These are phyloP conservation scores for Hylia prasina DNA, from an alignment of 2,113 vertebrate genomes.

Conservation along the genomic window DNA sequence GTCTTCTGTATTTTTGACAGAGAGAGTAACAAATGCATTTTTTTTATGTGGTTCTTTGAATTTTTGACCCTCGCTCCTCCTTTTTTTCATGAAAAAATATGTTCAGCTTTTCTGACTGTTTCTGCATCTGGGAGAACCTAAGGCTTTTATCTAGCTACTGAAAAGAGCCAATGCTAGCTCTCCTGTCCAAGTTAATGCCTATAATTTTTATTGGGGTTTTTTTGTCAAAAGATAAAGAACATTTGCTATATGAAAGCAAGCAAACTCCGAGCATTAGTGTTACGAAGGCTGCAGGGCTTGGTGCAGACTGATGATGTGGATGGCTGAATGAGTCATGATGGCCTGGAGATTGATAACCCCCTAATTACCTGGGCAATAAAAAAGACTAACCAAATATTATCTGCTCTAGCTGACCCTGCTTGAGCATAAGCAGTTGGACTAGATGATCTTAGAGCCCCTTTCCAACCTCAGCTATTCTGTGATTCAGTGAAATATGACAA, in stretches of 20 bases:
- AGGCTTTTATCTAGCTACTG: background rate
- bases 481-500: background rate
- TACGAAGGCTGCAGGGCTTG: background rate
- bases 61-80: background rate
- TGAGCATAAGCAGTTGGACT: rapidly evolving
- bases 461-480: background rate
- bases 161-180: background rate
- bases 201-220: background rate
- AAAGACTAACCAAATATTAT: background rate
- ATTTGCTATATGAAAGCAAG: background rate
- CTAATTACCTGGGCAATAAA: background rate
- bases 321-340: background rate
- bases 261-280: background rate
- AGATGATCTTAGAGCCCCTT: background rate
- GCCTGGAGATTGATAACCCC: background rate
- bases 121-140: background rate
- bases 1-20: background rate
- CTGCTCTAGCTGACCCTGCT: background rate
- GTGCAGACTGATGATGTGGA: background rate
- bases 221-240: background rate
- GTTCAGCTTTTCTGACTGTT: background rate
- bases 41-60: background rate
- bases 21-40: background rate
- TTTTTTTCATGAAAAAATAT: background rate
- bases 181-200: background rate